Evolutionary conservation across 2,797 vertebrate species (phyloP), one percentile per base, ranked within the genome.

Genomic region (Allobates femoralis): DNA sequence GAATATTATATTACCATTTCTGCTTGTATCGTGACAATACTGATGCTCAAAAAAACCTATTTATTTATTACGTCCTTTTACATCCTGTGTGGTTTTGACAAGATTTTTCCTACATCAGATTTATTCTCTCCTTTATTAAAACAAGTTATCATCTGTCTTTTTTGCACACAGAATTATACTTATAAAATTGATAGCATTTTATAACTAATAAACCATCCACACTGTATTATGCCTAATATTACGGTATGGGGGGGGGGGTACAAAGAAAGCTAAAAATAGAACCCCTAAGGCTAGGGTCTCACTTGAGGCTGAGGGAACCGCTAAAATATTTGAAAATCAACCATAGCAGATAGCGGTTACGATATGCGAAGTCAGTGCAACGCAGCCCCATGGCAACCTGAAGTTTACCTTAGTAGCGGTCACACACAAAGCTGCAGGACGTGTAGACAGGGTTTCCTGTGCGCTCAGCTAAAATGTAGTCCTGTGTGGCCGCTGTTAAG

Each of bases 1-100:
- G 56, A 37, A 86, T 86, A 81, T 86, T 53, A 81, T 75, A 86
- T 81, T 81, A 66, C 56, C 62, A 64, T 80, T 80, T 60, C 32
- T 75, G 28, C 69, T 34, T 58, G 53, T 21, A 81, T 26, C 28
- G 64, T 53, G 46, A 81, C 67, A 64, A 37, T 3, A 23, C 23
- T 74, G 64, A 86, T 75, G 64, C 32, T 55, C 50, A 53, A 30
- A 19, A 73, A 67, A 41, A 73, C 74, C 34, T 85, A 80, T 56
- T 79, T 64, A 85, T 58, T 79, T 53, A 53, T 79, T 41, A n/a
- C 30, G 51, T 84, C 16, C 71, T 79, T 85, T 79, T 79, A 85
- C 79, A 46, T 62, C 30, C 66, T 85, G 10, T 56, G 30, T 51
- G 28, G 28, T 23, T 69, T 23, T 67, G 60, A 85, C n/a, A 23